These are phyloP conservation scores for Aphyosemion australe DNA, from an alignment of 2,113 vertebrate species.

Conservation along the genomic window DNA sequence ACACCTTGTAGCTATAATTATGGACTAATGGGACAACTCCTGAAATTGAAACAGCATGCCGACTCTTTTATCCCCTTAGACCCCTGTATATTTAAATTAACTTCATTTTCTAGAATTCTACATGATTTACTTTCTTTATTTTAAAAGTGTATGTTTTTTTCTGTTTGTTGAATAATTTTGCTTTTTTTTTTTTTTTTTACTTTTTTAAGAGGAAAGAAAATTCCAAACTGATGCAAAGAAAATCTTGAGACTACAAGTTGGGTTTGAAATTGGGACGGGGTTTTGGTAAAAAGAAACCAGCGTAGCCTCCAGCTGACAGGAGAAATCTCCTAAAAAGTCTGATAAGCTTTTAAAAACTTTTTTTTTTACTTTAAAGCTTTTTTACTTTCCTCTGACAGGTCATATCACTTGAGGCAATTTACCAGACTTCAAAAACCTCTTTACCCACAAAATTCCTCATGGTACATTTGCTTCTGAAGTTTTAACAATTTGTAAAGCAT, in stretches of 20 bases:
- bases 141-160: not conserved
- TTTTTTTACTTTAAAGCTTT: not conserved
- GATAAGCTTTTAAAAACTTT: not conserved
- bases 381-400: not conserved
- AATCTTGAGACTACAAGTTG: not conserved
- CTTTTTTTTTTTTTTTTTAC: not conserved
- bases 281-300: constrained; percentile 1
- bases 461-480: not conserved
- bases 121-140: not conserved
- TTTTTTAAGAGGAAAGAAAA: not conserved
- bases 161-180: not conserved
- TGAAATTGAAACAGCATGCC: constrained; percentile 12
- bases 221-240: constrained; percentile 2
- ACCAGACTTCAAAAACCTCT: not conserved
- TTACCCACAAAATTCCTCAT: not conserved
- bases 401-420: not conserved
- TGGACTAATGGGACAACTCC: constrained; percentile 28
- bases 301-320: constrained; percentile 3
- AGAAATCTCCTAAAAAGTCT: not conserved
- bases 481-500: not conserved
- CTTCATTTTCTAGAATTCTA: not conserved
- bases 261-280: not conserved
- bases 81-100: not conserved
- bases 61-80: not conserved
- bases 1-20: constrained; percentile 39